Conservation (phyloP, 2,797 vertebrate genomes). For the Eptatretus atami region DNA sequence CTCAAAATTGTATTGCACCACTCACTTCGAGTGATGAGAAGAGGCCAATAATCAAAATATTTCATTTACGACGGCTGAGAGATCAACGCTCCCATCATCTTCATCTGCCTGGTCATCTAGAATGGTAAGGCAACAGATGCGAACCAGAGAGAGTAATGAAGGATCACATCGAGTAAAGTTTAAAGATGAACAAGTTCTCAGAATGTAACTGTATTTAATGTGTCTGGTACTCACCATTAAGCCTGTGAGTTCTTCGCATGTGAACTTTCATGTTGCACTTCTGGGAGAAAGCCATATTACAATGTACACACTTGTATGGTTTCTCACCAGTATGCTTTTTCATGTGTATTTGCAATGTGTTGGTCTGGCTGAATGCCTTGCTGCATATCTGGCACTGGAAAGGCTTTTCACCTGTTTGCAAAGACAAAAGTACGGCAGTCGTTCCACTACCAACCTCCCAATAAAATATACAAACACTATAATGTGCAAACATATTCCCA, state of each 20-base stretch:
- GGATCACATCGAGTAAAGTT: too few relatives aligned
- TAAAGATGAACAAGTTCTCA: too few relatives aligned
- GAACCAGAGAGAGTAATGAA: too few relatives aligned
- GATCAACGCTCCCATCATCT: too few relatives aligned
- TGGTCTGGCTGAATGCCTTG: slow-evolving; percentile 98
- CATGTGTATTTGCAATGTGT: slow-evolving; percentile 76
- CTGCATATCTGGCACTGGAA: slow-evolving; percentile 63
- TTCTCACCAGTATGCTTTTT: slow-evolving; percentile 92
- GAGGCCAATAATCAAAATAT: too few relatives aligned
- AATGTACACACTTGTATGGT: slow-evolving; percentile 74
- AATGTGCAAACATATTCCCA: not conserved
- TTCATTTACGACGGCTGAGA: too few relatives aligned
- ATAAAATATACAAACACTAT: not conserved
- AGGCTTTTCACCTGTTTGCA: slow-evolving; percentile 43
- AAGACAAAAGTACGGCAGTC: not conserved
- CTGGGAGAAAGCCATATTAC: slow-evolving; percentile 75
- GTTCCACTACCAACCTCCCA: not conserved
- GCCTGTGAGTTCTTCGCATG: slow-evolving; percentile 64
- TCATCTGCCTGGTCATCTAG: too few relatives aligned
- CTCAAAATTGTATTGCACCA: too few relatives aligned
- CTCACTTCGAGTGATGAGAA: too few relatives aligned
- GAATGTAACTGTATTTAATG: too few relatives aligned
- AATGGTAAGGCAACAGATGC: too few relatives aligned
- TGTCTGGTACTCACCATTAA: slow-evolving; percentile 21
- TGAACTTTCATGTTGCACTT: slow-evolving; percentile 99